Conservation (phyloP, 2,888 invertebrate species). For the Linyphia triangularis region DNA sequence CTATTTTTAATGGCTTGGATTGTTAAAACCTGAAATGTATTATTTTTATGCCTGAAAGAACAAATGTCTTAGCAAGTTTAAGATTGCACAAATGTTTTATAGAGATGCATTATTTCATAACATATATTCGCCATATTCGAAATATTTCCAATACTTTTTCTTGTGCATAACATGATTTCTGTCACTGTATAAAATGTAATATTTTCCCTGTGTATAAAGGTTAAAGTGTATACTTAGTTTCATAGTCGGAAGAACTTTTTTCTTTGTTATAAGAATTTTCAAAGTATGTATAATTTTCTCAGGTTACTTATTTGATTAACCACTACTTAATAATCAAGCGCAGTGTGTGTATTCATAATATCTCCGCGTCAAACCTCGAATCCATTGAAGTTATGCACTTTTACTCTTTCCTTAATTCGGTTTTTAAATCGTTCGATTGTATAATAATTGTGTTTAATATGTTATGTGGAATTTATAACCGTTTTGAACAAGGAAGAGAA, state of each 20-base stretch:
- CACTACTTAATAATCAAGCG: too few species aligned
- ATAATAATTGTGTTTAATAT: too few species aligned
- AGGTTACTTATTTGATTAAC: too few species aligned
- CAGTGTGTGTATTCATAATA: too few species aligned
- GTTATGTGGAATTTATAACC: too few species aligned
- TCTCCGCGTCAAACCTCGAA: too few species aligned
- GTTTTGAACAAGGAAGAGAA: too few species aligned
- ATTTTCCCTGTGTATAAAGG: constrained; percentile 20
- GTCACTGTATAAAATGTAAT: constrained; percentile 11
- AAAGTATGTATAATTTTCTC: too few species aligned
- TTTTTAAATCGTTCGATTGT: too few species aligned
- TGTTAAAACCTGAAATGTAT: neutral
- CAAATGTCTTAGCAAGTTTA: constrained; percentile 32
- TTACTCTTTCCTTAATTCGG: too few species aligned
- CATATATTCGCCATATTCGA: constrained; percentile 5
- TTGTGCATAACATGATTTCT: neutral
- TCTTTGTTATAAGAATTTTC: neutral
- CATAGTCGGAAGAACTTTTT: neutral
- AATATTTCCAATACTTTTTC: neutral
- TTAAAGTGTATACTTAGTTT: neutral
- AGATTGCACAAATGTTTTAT: neutral
- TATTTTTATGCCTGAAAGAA: constrained; percentile 26
- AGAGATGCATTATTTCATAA: neutral
- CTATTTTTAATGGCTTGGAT: neutral
- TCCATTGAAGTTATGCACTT: too few species aligned